Evolutionary conservation across 2,888 invertebrate species (phyloP), one percentile per base, ranked within the genome.

Genomic region (Hemithea aestivaria): DNA sequence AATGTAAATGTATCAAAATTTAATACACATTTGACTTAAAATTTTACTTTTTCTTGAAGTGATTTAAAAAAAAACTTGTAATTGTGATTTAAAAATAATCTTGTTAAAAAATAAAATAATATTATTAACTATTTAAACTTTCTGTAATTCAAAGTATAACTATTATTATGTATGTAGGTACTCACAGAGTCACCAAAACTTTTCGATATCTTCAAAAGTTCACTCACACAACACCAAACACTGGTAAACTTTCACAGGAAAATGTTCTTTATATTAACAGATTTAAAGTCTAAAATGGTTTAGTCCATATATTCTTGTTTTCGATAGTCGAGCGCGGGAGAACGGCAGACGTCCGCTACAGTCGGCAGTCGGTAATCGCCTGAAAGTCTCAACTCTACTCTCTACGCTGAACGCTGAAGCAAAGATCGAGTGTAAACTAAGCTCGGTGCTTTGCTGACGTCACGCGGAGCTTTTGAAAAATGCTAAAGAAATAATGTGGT

Each of bases 301-400:
- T 5, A 39, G 16, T 31, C 20, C 7, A 8, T 30, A 12, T 6
- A 10, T 40, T 37, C 20, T 28, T 21, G 34, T 35, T 35, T 32
- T 28, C 42, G 45, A 21, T 44, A 22, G 38, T 43, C 26, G 26
- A 10, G 30, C 34, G 37, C 34, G 29, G 29, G 12, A 12, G 16
- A n/a, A 11, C 16, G 33, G 20, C 44, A 45, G 27, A 56, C 68
- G 72, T 64, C 63, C 66, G 67, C 32, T 56, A 44, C 45, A 41
- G 51, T 10, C 53, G 61, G 49, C 54, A 40, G 68, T 51, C 60
- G 53, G 38, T 56, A 67, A 50, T 23, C 24, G 36, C 20, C 35
- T 16, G 16, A 16, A 16, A 16, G 16, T 16, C 16, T 16, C 3
- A 5, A 16, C 5, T 16, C 16, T 62, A 16, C 3, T 16, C 16